A percentile compares a stretch with the other conserved stretches of the same genome.
Conservation (phyloP, 2,888 invertebrate genomes). For the Notodonta ziczac region DNA sequence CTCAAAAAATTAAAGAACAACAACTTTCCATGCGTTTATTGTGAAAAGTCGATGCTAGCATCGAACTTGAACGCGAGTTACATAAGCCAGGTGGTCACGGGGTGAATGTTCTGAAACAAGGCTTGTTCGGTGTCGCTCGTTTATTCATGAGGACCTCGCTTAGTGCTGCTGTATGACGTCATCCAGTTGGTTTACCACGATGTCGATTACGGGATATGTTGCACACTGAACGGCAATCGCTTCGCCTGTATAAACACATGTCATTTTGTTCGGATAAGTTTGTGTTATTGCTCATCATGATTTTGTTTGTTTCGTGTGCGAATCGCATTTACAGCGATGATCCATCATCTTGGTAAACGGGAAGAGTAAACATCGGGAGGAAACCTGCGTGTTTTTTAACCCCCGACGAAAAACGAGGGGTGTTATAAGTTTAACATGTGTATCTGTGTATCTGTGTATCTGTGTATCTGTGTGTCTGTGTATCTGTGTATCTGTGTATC, state of each 20-base stretch:
- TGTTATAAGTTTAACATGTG: no score
- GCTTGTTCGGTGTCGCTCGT: constrained; percentile 26
- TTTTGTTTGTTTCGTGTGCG: no score
- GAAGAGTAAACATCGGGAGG: no score
- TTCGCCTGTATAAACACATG: neutral
- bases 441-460: no score
- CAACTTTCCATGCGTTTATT: neutral
- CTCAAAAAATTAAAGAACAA: neutral
- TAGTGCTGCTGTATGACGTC: constrained; percentile 20
- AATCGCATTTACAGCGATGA: no score
- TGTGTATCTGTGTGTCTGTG: no score
- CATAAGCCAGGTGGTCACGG: constrained; percentile 29
- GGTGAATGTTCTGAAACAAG: constrained; percentile 48
- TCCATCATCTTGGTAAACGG: no score
- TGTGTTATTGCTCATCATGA: neutral
- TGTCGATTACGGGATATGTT: constrained; percentile 4
- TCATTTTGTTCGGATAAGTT: neutral
- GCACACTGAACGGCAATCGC: neutral
- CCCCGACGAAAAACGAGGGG: no score
- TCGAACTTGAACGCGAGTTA: constrained; percentile 26
- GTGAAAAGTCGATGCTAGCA: constrained; percentile 9
- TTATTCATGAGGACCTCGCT: constrained; percentile 39
- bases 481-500: no score
- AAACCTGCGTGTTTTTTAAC: no score
- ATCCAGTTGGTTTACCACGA: neutral